Evolutionary conservation across 2,113 vertebrate genomes (phyloP), one percentile per base, ranked within the genome.

Genomic region (Colinus virginianus): DNA sequence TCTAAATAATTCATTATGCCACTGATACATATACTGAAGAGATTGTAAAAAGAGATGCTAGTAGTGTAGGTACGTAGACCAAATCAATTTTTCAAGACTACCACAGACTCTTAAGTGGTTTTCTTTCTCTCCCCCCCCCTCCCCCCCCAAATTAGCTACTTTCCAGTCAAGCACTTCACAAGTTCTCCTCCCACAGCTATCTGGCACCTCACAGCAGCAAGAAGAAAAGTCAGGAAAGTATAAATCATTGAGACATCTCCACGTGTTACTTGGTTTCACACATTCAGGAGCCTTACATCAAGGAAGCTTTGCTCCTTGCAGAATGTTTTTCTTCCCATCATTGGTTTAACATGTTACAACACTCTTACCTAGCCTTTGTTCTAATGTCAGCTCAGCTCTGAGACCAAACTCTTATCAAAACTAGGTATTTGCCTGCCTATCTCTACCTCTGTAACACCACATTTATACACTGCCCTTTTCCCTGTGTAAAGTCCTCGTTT

Each of bases 1-100:
- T 88, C 42, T 93, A 88, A 95, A 96, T 96, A 80, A 96, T 90
- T 94, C 56, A 96, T 78, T 38, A 76, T 49, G 59, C 51, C 38
- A 11, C 8, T 0, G 22, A 61, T 11, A 77, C 12, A 58, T 1
- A 62, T 40, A 30, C 26, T 8, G 34, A 34, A 63, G 69, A 63
- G 59, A 80, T 4, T 63, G 76, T 74, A 74, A 48, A 26, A 53
- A 22, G 19, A 80, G 32, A 6, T 1, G 55, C 59, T 11, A 11
- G 51, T 6, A 87, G 67, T n/a, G 67, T 3, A 55, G 19, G 19
- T 25, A 51, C 11, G 22, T 11, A 26, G 9, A 78, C 34, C 53
- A 74, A 85, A 77, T 20, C 32, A 38, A 63, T 40, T 43, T 70
- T 42, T 42, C 2, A 2, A 79, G n/a, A 89, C 0, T 22, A 15